Evolutionary conservation across 2,888 invertebrate genomes (phyloP).

Genomic region (Drosophila meridiana): DNA sequence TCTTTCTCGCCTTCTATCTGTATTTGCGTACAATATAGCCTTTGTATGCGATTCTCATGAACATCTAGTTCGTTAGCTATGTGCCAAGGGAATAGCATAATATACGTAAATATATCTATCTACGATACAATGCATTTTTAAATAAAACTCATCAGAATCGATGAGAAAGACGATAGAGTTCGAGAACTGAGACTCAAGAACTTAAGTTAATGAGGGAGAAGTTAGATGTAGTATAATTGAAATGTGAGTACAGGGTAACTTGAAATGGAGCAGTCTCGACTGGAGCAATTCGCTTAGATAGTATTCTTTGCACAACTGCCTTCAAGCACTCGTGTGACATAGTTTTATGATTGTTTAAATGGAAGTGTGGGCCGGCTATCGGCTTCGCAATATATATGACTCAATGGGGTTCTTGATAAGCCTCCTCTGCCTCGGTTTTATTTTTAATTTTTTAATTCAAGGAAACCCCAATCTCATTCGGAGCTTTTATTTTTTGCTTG

Average conservation of each 20-base stretch:
- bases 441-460: slow-evolving; percentile 12
- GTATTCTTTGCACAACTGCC: slow-evolving; percentile 17
- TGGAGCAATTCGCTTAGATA: slow-evolving; percentile 6
- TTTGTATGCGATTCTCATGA: slow-evolving; percentile 1
- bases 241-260: slow-evolving; percentile 2
- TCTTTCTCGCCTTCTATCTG: too few relatives aligned
- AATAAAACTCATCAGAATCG: too few relatives aligned
- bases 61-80: background rate
- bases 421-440: background rate
- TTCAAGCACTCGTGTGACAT: slow-evolving; percentile 12
- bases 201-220: too few relatives aligned
- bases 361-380: slow-evolving; percentile 4
- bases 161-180: too few relatives aligned
- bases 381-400: slow-evolving; percentile 17
- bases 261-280: background rate
- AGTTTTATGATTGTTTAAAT: slow-evolving; percentile 8
- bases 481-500: slow-evolving; percentile 9
- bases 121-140: too few relatives aligned
- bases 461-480: slow-evolving; percentile 25
- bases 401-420: slow-evolving; percentile 39
- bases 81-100: background rate
- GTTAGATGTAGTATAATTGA: background rate
- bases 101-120: too few relatives aligned
- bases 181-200: too few relatives aligned
- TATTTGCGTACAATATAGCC: too few relatives aligned